A percentile compares a stretch with the other conserved stretches of the same genome.
These are phyloP conservation scores for Eclectus roratus DNA, from an alignment of 2,113 vertebrate genomes.

Conservation along the genomic window DNA sequence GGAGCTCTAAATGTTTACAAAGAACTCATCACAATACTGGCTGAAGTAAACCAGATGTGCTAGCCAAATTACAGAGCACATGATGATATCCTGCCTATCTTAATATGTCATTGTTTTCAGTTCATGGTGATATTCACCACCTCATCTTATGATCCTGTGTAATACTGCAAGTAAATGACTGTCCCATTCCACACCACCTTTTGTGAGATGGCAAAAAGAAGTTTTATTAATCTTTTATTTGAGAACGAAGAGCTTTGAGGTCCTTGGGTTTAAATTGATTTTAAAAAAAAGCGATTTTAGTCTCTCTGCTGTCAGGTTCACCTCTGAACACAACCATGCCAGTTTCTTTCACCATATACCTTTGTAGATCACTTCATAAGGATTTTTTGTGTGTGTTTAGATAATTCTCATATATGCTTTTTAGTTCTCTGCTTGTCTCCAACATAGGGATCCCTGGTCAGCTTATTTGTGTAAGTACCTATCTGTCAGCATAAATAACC, in stretches of 20 bases:
- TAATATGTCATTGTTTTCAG: not conserved
- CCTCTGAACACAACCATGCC: not conserved
- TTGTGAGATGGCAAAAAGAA: not conserved
- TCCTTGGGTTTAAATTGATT: not conserved
- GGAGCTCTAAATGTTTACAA: not conserved
- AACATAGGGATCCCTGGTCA: not conserved
- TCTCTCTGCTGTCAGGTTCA: not conserved
- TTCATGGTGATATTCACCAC: not conserved
- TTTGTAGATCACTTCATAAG: not conserved
- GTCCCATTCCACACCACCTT: not conserved
- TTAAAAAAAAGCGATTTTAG: not conserved
- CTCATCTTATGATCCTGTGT: not conserved
- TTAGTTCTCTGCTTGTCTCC: not conserved
- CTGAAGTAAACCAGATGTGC: not conserved
- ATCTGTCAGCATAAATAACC: not conserved
- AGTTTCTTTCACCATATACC: not conserved
- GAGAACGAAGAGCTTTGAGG: not conserved
- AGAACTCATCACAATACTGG: not conserved
- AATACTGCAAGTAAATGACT: not conserved
- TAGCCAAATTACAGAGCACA: not conserved
- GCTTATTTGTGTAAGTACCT: constrained; percentile 16
- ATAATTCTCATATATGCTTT: not conserved
- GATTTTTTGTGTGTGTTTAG: not conserved
- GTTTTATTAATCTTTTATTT: not conserved
- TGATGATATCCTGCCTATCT: not conserved